A percentile compares a stretch with the other conserved stretches of the same genome.
Evolutionary conservation across 2,113 vertebrate genomes (phyloP).

Genomic region (Antidorcas marsupialis): DNA sequence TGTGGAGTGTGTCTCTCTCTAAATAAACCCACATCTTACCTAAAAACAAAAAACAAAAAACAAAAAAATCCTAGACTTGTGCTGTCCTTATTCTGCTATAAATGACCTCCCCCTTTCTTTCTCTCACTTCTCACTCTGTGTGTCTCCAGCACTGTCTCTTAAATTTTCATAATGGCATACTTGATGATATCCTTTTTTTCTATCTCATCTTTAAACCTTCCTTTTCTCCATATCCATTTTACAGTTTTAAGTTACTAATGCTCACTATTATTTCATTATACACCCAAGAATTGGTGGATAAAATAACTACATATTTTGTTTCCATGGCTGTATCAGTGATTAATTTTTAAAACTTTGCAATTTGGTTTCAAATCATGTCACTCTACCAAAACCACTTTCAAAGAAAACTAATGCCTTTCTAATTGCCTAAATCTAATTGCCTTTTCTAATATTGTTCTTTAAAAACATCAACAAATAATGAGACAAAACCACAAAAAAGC

Average conservation of each 20-base stretch:
- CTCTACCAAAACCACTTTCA: neutral
- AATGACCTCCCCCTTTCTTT: fast-evolving
- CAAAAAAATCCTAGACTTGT: neutral
- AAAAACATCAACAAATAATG: neutral
- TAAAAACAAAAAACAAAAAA: neutral
- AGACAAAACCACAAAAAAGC: neutral
- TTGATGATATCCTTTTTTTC: neutral
- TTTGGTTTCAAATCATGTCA: neutral
- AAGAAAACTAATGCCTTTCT: neutral
- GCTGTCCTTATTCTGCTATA: neutral
- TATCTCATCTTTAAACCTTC: neutral
- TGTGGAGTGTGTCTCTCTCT: neutral
- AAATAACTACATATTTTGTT: neutral
- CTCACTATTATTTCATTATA: neutral
- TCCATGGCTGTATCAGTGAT: neutral
- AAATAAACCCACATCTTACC: neutral
- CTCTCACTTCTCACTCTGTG: neutral
- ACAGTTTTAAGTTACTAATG: neutral
- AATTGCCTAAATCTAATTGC: neutral
- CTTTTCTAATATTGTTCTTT: neutral
- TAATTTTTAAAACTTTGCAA: neutral
- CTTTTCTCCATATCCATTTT: neutral
- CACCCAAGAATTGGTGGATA: neutral
- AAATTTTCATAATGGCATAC: neutral
- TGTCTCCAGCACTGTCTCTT: neutral